Evolutionary conservation across 2,888 invertebrate species (phyloP).

Genomic region (Theristus sp.): DNA sequence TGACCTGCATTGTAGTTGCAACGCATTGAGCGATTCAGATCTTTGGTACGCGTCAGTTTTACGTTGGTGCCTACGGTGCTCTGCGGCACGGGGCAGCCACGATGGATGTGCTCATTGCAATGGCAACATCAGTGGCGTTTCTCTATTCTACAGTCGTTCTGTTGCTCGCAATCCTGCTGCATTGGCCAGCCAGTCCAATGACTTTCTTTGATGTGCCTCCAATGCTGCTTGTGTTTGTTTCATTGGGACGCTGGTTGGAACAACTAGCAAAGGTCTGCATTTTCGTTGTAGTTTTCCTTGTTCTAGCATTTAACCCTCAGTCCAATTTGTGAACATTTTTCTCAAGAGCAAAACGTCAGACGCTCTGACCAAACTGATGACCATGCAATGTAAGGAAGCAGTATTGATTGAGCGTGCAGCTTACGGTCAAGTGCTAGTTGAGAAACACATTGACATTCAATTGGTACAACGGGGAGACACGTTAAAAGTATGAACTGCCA

Average conservation of each 20-base stretch:
- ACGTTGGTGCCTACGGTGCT: constrained; percentile 77
- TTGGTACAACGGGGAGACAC: constrained; percentile 76
- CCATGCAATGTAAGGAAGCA: constrained; percentile 86
- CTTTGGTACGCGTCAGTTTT: constrained; percentile 87
- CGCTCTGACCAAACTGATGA: constrained; percentile 74
- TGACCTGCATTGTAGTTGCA: no score
- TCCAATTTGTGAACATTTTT: no score
- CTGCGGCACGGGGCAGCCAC: constrained; percentile 75
- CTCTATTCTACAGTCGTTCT: constrained; percentile 58
- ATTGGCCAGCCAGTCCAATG: constrained; percentile 62
- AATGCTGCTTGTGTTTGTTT: constrained; percentile 91
- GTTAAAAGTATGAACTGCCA: constrained; percentile 50
- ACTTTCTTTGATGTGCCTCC: constrained; percentile 99
- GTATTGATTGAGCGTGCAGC: constrained; percentile 51
- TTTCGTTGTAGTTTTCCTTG: no score
- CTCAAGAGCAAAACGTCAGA: constrained; percentile 98
- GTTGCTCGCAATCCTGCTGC: constrained; percentile 54
- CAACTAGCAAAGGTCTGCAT: constrained; percentile 80
- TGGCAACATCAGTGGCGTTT: constrained; percentile 90
- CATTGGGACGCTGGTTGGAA: constrained; percentile 87
- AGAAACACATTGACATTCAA: constrained; percentile 54
- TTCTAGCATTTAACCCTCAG: no score
- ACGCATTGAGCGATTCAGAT: no score
- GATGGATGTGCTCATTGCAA: constrained; percentile 93
- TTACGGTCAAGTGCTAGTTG: constrained; percentile 39